Conservation (phyloP, 2,888 invertebrate genomes). For the Blastobasis adustella region DNA sequence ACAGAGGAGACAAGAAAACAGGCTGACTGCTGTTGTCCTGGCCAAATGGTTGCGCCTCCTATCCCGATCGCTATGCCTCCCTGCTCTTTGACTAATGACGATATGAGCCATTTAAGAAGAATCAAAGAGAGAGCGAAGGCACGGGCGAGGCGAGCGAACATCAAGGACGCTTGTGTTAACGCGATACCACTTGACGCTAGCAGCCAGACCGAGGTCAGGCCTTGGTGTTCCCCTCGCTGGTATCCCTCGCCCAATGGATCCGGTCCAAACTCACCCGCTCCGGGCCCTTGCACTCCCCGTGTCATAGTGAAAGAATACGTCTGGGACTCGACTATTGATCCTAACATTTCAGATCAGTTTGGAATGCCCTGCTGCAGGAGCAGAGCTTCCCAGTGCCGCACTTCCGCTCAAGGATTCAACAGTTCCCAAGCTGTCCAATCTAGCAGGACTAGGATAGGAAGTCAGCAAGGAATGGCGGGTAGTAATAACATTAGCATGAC, state of each 20-base stretch:
- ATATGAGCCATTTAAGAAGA: constrained; percentile 28
- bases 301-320: constrained; percentile 35
- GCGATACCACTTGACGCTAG: not conserved
- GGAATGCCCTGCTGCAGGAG: no score
- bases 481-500: not conserved
- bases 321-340: constrained; percentile 25
- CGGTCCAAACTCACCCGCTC: not conserved
- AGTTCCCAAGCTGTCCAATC: no score
- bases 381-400: no score
- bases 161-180: not conserved
- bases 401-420: no score
- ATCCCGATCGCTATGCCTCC: constrained; percentile 12
- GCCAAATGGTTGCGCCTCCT: not conserved
- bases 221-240: not conserved
- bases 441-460: not conserved
- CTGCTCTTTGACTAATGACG: constrained; percentile 28
- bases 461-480: not conserved
- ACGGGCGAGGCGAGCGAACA: constrained; percentile 5
- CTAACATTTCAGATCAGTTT: no score
- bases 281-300: constrained; percentile 18
- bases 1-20: constrained; percentile 12
- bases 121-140: constrained; percentile 27
- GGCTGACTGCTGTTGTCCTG: not conserved
- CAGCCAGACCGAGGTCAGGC: not conserved
- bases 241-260: not conserved